Percentiles rank a stretch among this genome's conserved stretches.
Conservation (phyloP, 1,140 invertebrate genomes). For the Ctenoplectra terminalis region DNA sequence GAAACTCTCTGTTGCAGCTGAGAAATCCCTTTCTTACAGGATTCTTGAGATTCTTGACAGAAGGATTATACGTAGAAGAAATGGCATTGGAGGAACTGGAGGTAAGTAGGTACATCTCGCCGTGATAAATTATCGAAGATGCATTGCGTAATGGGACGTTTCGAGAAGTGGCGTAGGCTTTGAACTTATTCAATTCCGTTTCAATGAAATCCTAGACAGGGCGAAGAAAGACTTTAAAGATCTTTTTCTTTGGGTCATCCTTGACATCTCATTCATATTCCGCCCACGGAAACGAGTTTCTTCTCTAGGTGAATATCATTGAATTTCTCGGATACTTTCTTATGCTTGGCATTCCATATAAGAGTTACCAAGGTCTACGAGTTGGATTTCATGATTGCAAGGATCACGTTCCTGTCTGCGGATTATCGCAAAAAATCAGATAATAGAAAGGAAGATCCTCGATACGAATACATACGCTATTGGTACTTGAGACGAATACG, state of each 20-base stretch:
- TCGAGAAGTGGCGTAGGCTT: neutral
- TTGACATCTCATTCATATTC: constrained; percentile 58
- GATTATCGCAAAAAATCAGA: constrained; percentile 40
- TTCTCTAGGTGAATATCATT: constrained; percentile 56
- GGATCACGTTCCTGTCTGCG: constrained; percentile 32
- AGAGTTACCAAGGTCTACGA: constrained; percentile 61
- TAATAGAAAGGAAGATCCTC: constrained; percentile 22
- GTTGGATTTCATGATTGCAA: constrained; percentile 50
- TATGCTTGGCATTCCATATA: constrained; percentile 39
- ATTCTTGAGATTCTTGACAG: neutral
- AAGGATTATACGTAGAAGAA: too few species aligned
- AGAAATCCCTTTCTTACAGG: neutral
- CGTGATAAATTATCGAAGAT: constrained; percentile 12
- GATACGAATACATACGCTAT: constrained; percentile 9
- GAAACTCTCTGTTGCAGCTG: too few species aligned
- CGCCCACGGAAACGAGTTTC: constrained; percentile 55
- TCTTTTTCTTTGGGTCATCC: constrained; percentile 43
- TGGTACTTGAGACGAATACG: neutral
- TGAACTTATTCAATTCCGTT: constrained; percentile 15
- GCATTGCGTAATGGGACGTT: constrained; percentile 11
- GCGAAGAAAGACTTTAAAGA: constrained; percentile 28
- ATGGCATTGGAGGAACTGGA: neutral
- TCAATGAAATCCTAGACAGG: constrained; percentile 44
- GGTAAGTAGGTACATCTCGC: neutral
- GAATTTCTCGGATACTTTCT: constrained; percentile 55